phyloP scores from a whole-genome alignment of 2,797 vertebrate species.

The Poeciliopsis gracilis region DNA sequence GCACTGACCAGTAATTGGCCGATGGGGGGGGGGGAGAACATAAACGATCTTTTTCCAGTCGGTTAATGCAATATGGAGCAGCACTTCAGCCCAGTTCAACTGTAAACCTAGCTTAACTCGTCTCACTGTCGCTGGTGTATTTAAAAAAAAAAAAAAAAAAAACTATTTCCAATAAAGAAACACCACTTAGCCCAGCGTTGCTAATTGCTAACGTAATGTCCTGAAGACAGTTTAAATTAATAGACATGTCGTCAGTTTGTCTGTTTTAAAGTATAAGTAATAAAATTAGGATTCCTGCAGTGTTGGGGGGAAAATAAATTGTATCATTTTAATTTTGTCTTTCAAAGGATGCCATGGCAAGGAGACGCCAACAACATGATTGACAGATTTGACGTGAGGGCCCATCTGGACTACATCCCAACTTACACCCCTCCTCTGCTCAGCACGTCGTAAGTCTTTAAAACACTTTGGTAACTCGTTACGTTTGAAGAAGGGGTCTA shows the following conservation, averaged over 20 bases:
- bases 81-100: too few species aligned
- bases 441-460: conserved; percentile 85
- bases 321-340: background rate
- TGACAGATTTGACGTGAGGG: conserved; percentile 94
- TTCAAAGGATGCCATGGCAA: conserved; percentile 96
- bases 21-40: rapidly evolving
- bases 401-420: conserved; percentile 94
- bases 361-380: conserved; percentile 98
- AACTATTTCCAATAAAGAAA: too few species aligned
- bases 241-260: background rate
- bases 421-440: conserved; percentile 90
- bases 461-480: background rate
- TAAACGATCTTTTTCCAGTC: background rate
- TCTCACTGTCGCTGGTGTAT: too few species aligned
- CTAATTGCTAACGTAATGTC: background rate
- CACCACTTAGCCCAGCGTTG: background rate
- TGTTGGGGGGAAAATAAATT: background rate
- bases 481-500: background rate
- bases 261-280: background rate
- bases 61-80: background rate
- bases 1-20: background rate
- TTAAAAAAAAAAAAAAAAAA: too few species aligned
- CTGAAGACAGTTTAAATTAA: background rate
- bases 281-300: background rate
- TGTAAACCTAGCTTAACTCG: too few species aligned